A percentile compares a stretch with the other conserved stretches of the same genome.
Conservation (phyloP, 2,888 invertebrate species). For the Galerucella pusilla region DNA sequence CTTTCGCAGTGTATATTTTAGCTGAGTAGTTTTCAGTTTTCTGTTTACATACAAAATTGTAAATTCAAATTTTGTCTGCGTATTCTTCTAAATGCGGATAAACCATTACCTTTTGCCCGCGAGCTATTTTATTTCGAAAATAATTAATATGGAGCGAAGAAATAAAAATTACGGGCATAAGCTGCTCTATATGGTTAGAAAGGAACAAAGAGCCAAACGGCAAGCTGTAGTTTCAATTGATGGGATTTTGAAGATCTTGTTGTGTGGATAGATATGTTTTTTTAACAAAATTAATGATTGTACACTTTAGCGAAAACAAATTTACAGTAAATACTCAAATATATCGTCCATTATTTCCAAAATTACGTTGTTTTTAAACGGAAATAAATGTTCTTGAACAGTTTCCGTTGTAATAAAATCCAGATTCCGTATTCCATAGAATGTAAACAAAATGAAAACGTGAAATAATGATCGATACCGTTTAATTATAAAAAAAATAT, state of each 20-base stretch:
- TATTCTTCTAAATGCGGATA: neutral
- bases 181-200: neutral
- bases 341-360: too few relatives aligned
- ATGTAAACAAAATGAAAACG: slow-evolving; percentile 19
- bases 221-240: neutral
- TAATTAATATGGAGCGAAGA: neutral
- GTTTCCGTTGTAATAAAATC: neutral
- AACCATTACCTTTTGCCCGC: neutral
- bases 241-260: too few relatives aligned
- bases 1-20: neutral
- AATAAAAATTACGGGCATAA: neutral
- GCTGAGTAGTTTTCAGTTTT: neutral
- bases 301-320: too few relatives aligned
- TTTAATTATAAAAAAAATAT: slow-evolving; percentile 37
- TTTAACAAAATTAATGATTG: too few relatives aligned
- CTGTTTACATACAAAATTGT: neutral
- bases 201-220: neutral
- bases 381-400: neutral
- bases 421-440: slow-evolving; percentile 8
- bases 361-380: too few relatives aligned
- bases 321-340: too few relatives aligned
- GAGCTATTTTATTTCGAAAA: neutral
- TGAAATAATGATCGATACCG: slow-evolving; percentile 32
- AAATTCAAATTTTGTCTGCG: neutral
- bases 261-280: too few relatives aligned